Percentiles rank a stretch among this genome's conserved stretches.
These are phyloP conservation scores for Syrrhaptes paradoxus DNA, from an alignment of 2,113 vertebrate species.

Conservation along the genomic window DNA sequence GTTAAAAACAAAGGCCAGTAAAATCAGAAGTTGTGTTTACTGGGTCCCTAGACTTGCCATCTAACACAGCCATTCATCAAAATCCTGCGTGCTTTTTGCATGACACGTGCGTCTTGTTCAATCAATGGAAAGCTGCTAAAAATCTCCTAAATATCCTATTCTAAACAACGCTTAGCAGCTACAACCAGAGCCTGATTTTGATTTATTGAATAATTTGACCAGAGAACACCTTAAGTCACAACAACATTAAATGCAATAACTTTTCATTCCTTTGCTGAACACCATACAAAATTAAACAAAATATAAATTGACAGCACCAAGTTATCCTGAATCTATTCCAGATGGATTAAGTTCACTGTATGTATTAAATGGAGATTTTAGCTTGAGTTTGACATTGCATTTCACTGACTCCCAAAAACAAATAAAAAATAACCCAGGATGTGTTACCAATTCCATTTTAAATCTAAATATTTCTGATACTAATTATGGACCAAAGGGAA, in stretches of 20 bases:
- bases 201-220: constrained; percentile 74
- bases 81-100: constrained; percentile 35
- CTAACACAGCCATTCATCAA: constrained; percentile 77
- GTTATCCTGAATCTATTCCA: constrained; percentile 68
- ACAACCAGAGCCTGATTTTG: constrained; percentile 65
- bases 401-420: constrained; percentile 45
- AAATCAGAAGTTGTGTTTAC: constrained; percentile 20
- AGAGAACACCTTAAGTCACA: constrained; percentile 68
- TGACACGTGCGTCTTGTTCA: constrained; percentile 33
- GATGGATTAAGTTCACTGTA: constrained; percentile 59
- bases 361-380: constrained; percentile 28
- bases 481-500: constrained; percentile 67
- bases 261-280: constrained; percentile 67
- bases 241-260: constrained; percentile 70
- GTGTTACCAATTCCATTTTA: constrained; percentile 68
- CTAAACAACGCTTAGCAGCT: constrained; percentile 39
- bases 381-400: constrained; percentile 45
- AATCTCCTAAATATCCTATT: constrained; percentile 48
- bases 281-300: constrained; percentile 68
- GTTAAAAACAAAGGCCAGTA: background rate
- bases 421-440: constrained; percentile 49
- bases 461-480: constrained; percentile 74
- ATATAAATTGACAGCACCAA: constrained; percentile 76
- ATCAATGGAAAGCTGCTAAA: constrained; percentile 57
- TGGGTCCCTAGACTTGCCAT: constrained; percentile 53